Percentiles rank a stretch among this genome's conserved stretches.
These are phyloP conservation scores for Dorcus hopei DNA, from an alignment of 2,888 invertebrate species.

Conservation along the genomic window DNA sequence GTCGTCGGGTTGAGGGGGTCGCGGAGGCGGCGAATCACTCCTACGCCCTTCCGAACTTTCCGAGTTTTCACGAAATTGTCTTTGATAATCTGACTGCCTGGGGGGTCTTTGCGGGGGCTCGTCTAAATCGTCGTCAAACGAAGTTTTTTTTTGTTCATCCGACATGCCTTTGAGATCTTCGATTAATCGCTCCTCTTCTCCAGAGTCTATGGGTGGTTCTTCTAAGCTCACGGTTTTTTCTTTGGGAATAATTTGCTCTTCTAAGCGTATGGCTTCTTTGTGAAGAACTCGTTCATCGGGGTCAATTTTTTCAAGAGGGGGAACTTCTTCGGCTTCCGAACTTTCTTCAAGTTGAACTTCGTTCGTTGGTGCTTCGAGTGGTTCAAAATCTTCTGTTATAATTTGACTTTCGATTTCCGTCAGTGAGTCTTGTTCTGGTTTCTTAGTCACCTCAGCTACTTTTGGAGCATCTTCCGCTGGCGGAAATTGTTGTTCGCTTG, in stretches of 20 bases:
- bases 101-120: conserved; percentile 53
- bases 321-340: too few species aligned
- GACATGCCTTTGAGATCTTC: conserved; percentile 7
- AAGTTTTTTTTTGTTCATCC: conserved; percentile 44
- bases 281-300: too few species aligned
- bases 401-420: background rate
- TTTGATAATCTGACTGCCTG: conserved; percentile 17
- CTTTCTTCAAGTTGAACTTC: background rate
- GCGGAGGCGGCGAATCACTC: conserved; percentile 25
- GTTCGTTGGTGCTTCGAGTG: background rate
- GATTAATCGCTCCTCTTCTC: conserved; percentile 11
- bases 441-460: background rate
- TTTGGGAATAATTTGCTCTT: conserved; percentile 3
- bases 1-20: conserved; percentile 46
- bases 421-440: conserved; percentile 5
- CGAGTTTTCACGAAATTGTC: background rate
- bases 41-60: conserved; percentile 2
- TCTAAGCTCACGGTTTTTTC: background rate
- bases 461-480: background rate
- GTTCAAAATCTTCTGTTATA: background rate
- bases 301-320: too few species aligned
- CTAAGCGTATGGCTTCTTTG: background rate
- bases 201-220: conserved; percentile 2
- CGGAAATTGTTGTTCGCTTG: background rate
- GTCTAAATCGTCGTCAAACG: conserved; percentile 46